A percentile compares a stretch with the other conserved stretches of the same genome.
Evolutionary conservation across 2,888 invertebrate genomes (phyloP).

Genomic region (Lypha dubia): DNA sequence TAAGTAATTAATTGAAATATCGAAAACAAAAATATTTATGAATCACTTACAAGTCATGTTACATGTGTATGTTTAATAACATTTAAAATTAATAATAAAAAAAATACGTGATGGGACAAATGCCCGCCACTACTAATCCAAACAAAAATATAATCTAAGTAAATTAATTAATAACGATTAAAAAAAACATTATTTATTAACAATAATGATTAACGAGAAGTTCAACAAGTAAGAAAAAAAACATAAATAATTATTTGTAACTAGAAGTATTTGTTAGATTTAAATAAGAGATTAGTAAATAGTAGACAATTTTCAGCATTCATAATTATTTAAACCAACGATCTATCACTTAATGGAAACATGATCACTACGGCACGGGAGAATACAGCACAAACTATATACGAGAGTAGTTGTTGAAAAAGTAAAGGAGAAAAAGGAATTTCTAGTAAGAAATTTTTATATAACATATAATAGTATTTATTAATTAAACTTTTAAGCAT

Average conservation of each 20-base stretch:
- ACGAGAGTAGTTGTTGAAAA: not conserved
- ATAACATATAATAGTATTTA: too few relatives aligned
- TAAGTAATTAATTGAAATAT: constrained; percentile 30
- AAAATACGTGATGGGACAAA: constrained; percentile 14
- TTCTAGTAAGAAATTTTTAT: too few relatives aligned
- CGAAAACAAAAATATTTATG: constrained; percentile 39
- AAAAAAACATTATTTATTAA: constrained; percentile 60
- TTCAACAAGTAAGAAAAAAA: too few relatives aligned
- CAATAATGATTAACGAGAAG: constrained; percentile 55
- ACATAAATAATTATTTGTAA: constrained; percentile 20
- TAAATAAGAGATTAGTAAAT: constrained; percentile 46
- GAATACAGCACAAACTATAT: not conserved
- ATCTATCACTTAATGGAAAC: constrained; percentile 64
- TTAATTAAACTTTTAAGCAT: too few relatives aligned
- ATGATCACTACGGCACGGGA: constrained; percentile 46
- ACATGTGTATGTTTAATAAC: not conserved
- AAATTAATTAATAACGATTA: constrained; percentile 47
- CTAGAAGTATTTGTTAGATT: constrained; percentile 61
- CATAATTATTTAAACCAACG: constrained; percentile 56
- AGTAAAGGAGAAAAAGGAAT: not conserved
- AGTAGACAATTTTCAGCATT: constrained; percentile 56
- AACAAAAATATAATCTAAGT: constrained; percentile 29
- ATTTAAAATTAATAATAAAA: constrained; percentile 19
- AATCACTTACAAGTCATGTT: constrained; percentile 40
- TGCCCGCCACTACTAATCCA: not conserved